Base-by-base conservation (phyloP, 2,888 invertebrate species). In the Choristoneura rosaceana region DNA sequence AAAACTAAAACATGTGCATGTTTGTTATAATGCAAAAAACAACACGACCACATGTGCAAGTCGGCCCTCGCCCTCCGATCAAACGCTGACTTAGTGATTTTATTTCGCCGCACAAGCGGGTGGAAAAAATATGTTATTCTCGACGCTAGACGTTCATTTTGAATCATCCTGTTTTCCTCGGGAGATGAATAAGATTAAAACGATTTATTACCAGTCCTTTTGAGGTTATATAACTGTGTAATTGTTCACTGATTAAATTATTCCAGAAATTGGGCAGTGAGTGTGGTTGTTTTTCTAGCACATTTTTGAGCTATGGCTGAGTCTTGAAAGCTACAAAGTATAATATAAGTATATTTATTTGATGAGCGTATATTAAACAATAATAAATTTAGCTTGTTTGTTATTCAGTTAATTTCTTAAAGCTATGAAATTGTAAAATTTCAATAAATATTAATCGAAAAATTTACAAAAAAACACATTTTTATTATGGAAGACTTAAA, bases 81-180 rank as follows among this genome's bases (percentile, higher is more conserved):
- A 78, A 84, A 81, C 76, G 88, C 88, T 87, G 87, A 88, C 85
- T 79, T 81, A 76, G 71, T 76, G 77, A 82, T 82, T 83, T 81
- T 81, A 81, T 87, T 84, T 83, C 79, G 82, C 77, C 74, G 75
- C 76, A 77, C 78, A 79, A 79, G 82, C 82, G 81, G 78, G 77
- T 76, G 64, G 68, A 73, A 84, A 87, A 86, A 87, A 87, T 85
- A 87, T 87, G 85, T 86, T 87, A 81, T 86, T 84, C 82, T 82
- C 78, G 75, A 79, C 78, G 78, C 78, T 76, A 80, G 77, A 80
- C 78, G 75, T 83, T 81, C 68, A 63, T 63, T 63, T 71, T 64
- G 64, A 73, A 69, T 69, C 14, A 69, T 50, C 50, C 63, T 73
- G 60, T 69, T 73, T 73, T 69, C 58, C 59, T 64, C 34, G 41